Evolutionary conservation across 2,113 vertebrate species (phyloP).

Genomic region (Acanthochromis polyacanthus): DNA sequence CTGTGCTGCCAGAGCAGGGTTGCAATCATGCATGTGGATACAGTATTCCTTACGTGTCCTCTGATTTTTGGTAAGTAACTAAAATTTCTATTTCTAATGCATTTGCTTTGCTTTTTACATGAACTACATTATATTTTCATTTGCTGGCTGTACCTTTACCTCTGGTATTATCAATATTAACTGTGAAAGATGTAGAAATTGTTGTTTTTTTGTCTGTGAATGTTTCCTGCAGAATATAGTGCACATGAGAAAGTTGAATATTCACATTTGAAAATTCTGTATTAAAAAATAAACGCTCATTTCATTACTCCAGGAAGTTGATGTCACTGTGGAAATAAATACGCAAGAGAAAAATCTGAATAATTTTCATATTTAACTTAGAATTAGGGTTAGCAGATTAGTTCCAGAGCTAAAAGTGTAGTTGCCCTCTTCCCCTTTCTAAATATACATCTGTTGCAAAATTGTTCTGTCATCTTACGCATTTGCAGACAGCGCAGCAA

Average conservation of each 20-base stretch:
- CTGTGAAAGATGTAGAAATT: neutral
- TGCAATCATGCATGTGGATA: slow-evolving; percentile 70
- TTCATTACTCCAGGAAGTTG: neutral
- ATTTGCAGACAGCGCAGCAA: neutral
- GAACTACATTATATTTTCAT: neutral
- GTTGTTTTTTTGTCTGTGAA: neutral
- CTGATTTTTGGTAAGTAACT: slow-evolving; percentile 73
- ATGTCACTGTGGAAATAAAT: neutral
- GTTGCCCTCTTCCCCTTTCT: slow-evolving; percentile 66
- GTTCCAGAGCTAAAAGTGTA: slow-evolving; percentile 15
- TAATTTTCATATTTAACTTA: neutral
- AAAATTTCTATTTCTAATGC: neutral
- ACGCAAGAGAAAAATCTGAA: neutral
- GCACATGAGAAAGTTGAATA: neutral
- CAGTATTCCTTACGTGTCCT: slow-evolving; percentile 34
- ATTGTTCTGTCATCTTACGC: slow-evolving; percentile 16
- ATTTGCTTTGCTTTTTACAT: neutral
- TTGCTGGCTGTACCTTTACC: neutral
- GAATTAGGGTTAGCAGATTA: neutral
- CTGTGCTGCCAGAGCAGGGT: slow-evolving; percentile 44
- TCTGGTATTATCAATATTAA: neutral
- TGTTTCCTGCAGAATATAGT: neutral
- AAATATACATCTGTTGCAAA: slow-evolving; percentile 70
- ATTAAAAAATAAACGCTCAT: neutral
- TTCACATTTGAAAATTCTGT: neutral